Base-by-base conservation (phyloP, 2,888 invertebrate genomes). In the Eupeodes luniger region DNA sequence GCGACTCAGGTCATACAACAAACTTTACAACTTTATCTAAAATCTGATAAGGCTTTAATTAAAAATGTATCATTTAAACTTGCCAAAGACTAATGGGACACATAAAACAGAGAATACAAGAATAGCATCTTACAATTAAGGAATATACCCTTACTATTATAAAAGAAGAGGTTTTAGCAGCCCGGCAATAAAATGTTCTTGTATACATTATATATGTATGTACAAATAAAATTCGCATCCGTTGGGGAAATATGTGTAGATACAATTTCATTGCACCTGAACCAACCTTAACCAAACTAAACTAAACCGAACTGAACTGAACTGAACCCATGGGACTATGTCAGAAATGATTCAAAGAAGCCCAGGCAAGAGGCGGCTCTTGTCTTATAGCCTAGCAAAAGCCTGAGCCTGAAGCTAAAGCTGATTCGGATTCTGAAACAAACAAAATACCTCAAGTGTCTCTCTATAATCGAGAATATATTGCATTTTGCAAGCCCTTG, bases 181-280 rank as follows among this genome's bases (percentile, higher is more conserved):
- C 87, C 44, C 11, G 16, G 77, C 64, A 69, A 81, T 84, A 88
- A 88, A 88, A 81, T 72, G 61, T 49, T 47, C 77, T 49, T 78
- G 74, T 53, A 57, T 69, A 69, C 36, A 62, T 59, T 40, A 40
- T 5, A 9, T 36, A 5, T 40, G 6, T 40, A 40, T 40, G 9
- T 40, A 40, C 2, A 40, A 40, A 40, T 7, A 40, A 40, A 34
- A 51, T 19, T 76, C 81, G 16, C 57, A 67, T 66, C 53, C 40
- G n/a, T 64, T 57, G n/a, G 36, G 34, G 19, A 53, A 55, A 47
- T 59, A 72, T 49, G 47, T 49, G 16, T 5, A 64, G 80, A 84
- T 88, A 88, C 80, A 84, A 88, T 88, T 88, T 84, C 84, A 84
- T 55, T 66, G 66, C 72, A 72, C 78, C 67, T 69, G 78, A 61